Evolutionary conservation across 2,888 invertebrate species (phyloP), one percentile per base, ranked within the genome.

Genomic region (Operophtera brumata): DNA sequence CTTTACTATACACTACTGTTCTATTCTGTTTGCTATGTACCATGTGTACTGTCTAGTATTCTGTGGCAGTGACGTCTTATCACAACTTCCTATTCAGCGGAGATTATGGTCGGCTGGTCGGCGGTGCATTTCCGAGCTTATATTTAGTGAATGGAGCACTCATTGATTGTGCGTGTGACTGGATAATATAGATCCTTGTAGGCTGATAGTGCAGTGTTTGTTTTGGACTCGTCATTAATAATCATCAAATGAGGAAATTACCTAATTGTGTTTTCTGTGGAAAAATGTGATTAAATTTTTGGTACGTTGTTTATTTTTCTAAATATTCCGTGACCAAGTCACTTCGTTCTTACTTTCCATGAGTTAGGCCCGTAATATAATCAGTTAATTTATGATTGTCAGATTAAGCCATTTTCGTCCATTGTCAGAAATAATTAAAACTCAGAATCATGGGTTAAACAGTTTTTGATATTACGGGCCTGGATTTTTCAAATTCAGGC

Each of bases 31-130:
- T 30, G 9, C n/a, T 26, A 26, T 9, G 7, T 20, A 12, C 13
- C 1, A 14, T 35, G 35, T 20, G 50, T 50, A 44, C 26, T 20
- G 37, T 11, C 10, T 1, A 28, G 30, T 46, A 39, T 45, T 54
- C 47, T 51, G 59, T 39, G 43, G 6, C 45, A 8, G 45, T 55
- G 55, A 55, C 53, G 45, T 54, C 64, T 75, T 81, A 80, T 81
- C 80, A 69, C 50, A 20, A 66, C 67, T 69, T 70, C 78, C 73
- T 77, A 74, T 73, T 72, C 69, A 70, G 69, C 65, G 55, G 55
- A 74, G 78, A 78, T 75, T 78, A 73, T 59, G 57, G 61, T 61
- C 69, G 67, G 20, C 20, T 4, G 20, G 20, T 20, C 30, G 30
- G 71, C 65, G 65, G 34, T 61, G 58, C 58, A 57, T 56, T 64